Conservation (phyloP, 2,113 vertebrate genomes). For the Ptilorrhoa leucosticta region DNA sequence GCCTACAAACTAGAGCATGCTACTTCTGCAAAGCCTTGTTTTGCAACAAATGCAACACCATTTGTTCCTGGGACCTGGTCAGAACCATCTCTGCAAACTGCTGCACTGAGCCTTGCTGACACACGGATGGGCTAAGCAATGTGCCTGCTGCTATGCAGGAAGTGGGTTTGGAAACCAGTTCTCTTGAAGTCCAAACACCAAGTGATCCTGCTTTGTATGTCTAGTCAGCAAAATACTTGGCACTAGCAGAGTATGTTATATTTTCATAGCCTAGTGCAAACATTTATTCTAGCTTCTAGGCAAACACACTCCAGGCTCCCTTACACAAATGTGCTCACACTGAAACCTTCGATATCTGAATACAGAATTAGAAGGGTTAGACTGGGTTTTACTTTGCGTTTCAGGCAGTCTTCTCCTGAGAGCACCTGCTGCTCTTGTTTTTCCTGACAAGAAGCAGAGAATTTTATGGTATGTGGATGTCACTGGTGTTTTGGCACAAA, state of each 20-base stretch:
- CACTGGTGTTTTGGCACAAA: background rate
- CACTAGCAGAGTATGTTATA: background rate
- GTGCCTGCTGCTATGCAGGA: background rate
- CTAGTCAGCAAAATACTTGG: background rate
- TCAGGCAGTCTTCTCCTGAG: background rate
- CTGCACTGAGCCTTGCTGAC: background rate
- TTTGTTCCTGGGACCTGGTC: background rate
- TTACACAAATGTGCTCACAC: background rate
- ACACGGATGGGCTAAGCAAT: rapidly evolving
- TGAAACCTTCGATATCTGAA: background rate
- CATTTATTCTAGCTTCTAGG: background rate
- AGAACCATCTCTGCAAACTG: background rate
- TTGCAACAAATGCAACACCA: background rate
- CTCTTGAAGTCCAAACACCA: background rate
- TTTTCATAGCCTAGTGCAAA: background rate
- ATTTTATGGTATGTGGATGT: background rate
- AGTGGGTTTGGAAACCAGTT: background rate
- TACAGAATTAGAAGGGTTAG: background rate
- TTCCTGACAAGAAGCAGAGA: background rate
- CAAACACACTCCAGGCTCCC: background rate
- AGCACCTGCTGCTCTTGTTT: background rate
- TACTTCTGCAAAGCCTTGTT: background rate
- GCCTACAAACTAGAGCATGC: background rate
- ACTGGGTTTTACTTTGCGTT: background rate
- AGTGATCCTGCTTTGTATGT: rapidly evolving